Evolutionary conservation across 2,797 vertebrate genomes (phyloP), one percentile per base, ranked within the genome.

Genomic region (Bufotes viridis): DNA sequence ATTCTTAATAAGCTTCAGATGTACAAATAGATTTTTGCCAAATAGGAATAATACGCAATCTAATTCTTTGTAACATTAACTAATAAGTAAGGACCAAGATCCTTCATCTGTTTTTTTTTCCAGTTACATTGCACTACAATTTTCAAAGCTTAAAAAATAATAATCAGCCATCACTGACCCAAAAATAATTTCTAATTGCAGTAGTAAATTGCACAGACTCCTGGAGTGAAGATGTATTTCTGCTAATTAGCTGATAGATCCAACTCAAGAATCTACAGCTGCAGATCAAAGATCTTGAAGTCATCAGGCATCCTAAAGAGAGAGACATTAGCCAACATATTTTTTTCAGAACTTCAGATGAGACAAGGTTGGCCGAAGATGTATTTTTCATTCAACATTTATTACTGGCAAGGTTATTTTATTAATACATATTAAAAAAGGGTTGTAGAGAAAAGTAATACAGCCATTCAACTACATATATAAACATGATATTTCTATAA

Each of bases 111-210:
- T 76, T 76, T 49, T n/a, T n/a, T 42, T 42, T n/a, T n/a, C n/a
- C 60, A n/a, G 22, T 60, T 61, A 60, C 76, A 61, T 49, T 60
- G 13, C 70, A n/a, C 20, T 11, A 76, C 57, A 61, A 60, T 61
- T 76, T 60, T 76, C 83, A 85, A 75, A 75, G 83, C 14, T 26
- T 76, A 63, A 74, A 84, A 88, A 84, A 84, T 85, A 84, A 84
- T 85, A 88, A 85, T 85, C 70, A 63, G 83, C 20, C 83, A 81
- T 72, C 49, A 26, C 87, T 89, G 87, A 85, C 87, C 83, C 83
- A 61, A 83, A 88, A 24, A 84, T 88, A 88, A 88, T 88, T 78
- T 80, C 69, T 84, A 88, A 88, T 84, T 84, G 75, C 78, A 67
- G 76, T 82, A 78, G 51, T 85, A 81, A 80, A 86, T 89, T 85